Conservation (phyloP, 2,113 vertebrate species). For the Cyprinus carpio region DNA sequence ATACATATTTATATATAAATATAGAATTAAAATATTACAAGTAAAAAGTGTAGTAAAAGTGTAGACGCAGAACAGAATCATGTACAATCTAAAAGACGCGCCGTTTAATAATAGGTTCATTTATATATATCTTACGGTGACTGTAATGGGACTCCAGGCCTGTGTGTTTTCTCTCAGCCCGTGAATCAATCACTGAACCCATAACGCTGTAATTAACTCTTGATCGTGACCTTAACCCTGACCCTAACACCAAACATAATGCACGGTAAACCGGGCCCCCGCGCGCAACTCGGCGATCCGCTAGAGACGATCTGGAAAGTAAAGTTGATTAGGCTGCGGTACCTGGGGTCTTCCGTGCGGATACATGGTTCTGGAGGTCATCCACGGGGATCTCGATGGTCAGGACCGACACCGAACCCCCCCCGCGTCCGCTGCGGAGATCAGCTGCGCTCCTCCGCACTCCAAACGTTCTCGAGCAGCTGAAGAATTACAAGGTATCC, state of each 20-base stretch:
- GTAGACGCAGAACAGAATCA: not conserved
- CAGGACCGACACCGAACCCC: conserved; percentile 14
- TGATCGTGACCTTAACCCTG: conserved; percentile 46
- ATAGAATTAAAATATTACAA: not conserved
- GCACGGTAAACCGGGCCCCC: not conserved
- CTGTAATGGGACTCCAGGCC: not conserved
- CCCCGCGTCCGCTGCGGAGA: conserved; percentile 20
- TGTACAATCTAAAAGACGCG: not conserved
- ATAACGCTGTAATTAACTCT: conserved; percentile 27
- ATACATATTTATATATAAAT: not conserved
- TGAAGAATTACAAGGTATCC: not conserved
- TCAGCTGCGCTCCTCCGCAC: not conserved
- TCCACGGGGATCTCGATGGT: conserved; percentile 30
- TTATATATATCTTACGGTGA: not conserved
- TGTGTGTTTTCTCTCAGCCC: not conserved
- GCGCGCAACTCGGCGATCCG: not conserved
- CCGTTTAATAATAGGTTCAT: not conserved
- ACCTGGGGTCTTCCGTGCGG: conserved; percentile 63
- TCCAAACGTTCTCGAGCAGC: not conserved
- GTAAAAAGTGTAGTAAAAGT: not conserved
- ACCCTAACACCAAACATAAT: conserved; percentile 37
- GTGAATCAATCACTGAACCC: not conserved
- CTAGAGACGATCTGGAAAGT: not conserved
- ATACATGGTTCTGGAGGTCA: conserved; percentile 55
- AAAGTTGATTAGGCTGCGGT: conserved; percentile 7